phyloP scores from a whole-genome alignment of 2,113 vertebrate species.

The Agapornis roseicollis region DNA sequence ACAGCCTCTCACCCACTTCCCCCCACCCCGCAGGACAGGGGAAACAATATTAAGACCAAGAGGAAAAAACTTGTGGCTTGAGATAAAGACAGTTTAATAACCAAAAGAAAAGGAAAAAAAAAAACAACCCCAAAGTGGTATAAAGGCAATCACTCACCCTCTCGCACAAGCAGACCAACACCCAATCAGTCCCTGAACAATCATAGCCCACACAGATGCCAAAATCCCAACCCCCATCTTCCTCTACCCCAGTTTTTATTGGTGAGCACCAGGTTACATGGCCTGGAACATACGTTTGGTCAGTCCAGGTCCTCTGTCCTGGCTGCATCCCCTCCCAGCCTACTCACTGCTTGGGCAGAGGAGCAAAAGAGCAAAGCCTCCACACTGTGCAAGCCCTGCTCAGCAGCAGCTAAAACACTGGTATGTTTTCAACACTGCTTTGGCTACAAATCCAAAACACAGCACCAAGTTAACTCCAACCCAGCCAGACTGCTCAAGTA shows the following conservation, averaged over 20 bases:
- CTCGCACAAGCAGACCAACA: neutral
- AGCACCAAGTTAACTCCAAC: neutral
- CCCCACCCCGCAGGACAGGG: rapidly evolving
- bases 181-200: neutral
- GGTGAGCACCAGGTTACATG: neutral
- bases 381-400: neutral
- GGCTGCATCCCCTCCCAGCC: neutral
- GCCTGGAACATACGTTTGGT: neutral
- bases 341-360: rapidly evolving
- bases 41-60: neutral
- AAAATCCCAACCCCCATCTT: neutral
- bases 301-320: neutral
- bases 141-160: neutral
- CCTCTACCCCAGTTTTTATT: neutral
- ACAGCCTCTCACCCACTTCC: neutral
- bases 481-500: neutral
- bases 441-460: neutral
- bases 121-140: neutral
- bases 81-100: neutral
- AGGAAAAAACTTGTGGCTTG: neutral
- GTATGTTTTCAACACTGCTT: neutral
- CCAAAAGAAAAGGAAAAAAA: neutral
- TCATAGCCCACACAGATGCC: rapidly evolving
- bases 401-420: neutral
- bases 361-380: neutral